A percentile compares a stretch with the other conserved stretches of the same genome.
Evolutionary conservation across 2,888 invertebrate species (phyloP).

Genomic region (Empis livida): DNA sequence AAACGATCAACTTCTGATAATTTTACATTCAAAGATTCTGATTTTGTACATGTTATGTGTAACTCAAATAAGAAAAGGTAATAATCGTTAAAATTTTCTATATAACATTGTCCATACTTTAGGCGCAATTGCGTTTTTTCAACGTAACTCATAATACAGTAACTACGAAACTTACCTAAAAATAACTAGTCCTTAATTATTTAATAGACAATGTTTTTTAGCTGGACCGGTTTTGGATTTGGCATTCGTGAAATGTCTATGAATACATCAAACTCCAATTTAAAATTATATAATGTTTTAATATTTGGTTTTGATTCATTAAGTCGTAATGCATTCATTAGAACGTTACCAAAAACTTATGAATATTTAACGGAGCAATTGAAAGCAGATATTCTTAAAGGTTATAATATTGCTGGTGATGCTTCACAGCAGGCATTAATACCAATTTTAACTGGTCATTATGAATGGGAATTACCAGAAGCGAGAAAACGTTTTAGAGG

Average conservation of each 20-base stretch:
- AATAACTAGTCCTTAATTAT: not conserved
- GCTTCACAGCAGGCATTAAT: conserved; percentile 78
- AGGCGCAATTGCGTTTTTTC: conserved; percentile 2
- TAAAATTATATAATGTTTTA: conserved; percentile 47
- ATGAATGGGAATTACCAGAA: conserved; percentile 78
- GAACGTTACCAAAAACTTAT: conserved; percentile 65
- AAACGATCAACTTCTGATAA: conserved; percentile 40
- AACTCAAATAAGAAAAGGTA: conserved; percentile 28
- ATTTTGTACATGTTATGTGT: conserved; percentile 60
- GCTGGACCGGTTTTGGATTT: too few relatives aligned
- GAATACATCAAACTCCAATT: too few relatives aligned
- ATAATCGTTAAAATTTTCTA: too few relatives aligned
- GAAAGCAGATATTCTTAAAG: conserved; percentile 51
- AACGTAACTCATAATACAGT: too few relatives aligned
- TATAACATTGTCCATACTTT: too few relatives aligned
- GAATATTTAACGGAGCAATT: conserved; percentile 49
- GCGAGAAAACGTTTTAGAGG: conserved; percentile 54
- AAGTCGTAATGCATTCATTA: conserved; percentile 66
- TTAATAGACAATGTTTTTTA: too few relatives aligned
- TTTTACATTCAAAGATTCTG: conserved; percentile 51
- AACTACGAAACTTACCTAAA: too few relatives aligned
- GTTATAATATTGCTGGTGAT: conserved; percentile 77
- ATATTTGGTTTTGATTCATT: conserved; percentile 85
- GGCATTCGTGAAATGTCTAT: too few relatives aligned
- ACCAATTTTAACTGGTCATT: conserved; percentile 73